A percentile compares a stretch with the other conserved stretches of the same genome.
These are phyloP conservation scores for Temnothorax longispinosus DNA, from an alignment of 1,140 invertebrate genomes.

Conservation along the genomic window DNA sequence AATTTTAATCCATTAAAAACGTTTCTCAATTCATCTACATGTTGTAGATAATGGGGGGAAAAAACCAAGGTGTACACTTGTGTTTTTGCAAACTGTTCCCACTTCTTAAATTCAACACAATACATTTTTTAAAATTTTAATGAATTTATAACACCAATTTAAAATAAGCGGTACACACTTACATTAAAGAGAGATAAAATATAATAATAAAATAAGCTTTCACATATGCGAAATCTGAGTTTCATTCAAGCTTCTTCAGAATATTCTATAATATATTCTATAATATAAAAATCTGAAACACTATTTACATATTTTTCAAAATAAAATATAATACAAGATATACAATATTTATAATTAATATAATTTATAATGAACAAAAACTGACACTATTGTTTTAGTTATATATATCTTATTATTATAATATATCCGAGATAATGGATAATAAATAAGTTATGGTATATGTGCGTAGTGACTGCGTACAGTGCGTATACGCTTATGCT, in stretches of 20 bases:
- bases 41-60: not conserved
- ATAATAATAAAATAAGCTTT: not conserved
- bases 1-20: constrained; percentile 25
- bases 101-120: not conserved
- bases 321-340: not conserved
- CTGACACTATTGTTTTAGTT: not conserved
- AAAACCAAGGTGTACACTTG: not conserved
- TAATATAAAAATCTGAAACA: not conserved
- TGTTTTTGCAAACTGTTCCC: not conserved
- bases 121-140: not conserved
- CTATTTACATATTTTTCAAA: not conserved
- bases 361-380: not conserved
- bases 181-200: not conserved
- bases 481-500: not conserved
- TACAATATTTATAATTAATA: not conserved
- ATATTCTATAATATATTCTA: not conserved
- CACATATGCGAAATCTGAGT: not conserved
- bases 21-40: not conserved
- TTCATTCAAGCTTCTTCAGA: not conserved
- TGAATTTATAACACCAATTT: not conserved
- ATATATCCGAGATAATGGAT: not conserved
- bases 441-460: not conserved
- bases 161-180: not conserved
- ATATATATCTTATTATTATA: not conserved
- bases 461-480: not conserved